Percentiles rank a stretch among this genome's conserved stretches.
Evolutionary conservation across 64 coral and sea anemone genomes (phyloP).

Genomic region (Montipora sp.): DNA sequence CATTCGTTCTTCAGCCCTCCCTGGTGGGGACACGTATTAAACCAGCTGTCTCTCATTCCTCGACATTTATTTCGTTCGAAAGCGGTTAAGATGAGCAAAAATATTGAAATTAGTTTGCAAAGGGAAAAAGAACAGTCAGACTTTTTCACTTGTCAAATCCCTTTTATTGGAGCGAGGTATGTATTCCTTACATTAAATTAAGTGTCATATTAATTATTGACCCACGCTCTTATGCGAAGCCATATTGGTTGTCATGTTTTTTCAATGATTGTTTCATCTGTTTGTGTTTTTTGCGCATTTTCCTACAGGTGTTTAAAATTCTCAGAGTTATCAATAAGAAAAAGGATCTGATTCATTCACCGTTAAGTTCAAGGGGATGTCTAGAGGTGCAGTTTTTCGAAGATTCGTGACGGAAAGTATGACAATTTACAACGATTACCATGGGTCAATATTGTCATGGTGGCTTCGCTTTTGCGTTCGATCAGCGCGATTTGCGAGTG

Average conservation of each 20-base stretch:
- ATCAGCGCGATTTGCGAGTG: conserved; percentile 13
- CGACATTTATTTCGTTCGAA: too few species aligned
- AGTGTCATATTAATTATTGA: neutral
- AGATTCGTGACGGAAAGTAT: neutral
- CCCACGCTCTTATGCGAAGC: too few species aligned
- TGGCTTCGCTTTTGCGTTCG: neutral
- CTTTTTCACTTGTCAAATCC: too few species aligned
- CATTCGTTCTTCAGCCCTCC: neutral
- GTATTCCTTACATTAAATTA: neutral
- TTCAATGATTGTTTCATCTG: too few species aligned
- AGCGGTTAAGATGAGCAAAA: too few species aligned
- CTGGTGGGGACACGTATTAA: neutral
- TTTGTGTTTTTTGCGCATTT: too few species aligned
- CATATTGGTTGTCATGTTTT: too few species aligned
- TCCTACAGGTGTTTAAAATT: neutral
- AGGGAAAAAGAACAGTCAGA: too few species aligned
- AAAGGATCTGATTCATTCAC: neutral
- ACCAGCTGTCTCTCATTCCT: too few species aligned
- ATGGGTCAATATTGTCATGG: neutral
- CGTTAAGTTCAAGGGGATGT: neutral
- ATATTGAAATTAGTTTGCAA: too few species aligned
- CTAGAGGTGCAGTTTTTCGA: neutral
- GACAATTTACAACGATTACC: neutral
- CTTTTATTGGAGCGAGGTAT: too few species aligned
- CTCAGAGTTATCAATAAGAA: neutral